Percentiles rank a stretch among this genome's conserved stretches.
Evolutionary conservation across 2,113 vertebrate species (phyloP).

Genomic region (Microtus montanus): DNA sequence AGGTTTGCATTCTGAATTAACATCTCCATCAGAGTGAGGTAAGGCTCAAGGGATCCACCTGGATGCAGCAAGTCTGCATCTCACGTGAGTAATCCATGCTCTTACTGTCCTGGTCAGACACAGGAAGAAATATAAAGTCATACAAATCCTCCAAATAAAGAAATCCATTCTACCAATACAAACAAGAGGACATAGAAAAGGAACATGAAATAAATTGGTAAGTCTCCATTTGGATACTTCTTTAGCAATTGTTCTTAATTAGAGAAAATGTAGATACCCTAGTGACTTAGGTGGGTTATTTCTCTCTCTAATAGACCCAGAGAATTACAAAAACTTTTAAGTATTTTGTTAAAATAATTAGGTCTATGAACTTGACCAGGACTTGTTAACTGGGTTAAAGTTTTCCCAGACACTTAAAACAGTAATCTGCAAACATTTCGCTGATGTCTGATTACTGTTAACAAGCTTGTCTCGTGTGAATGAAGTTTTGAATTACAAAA

Average conservation of each 20-base stretch:
- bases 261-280: neutral
- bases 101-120: accelerated
- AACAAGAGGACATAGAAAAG: neutral
- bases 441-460: neutral
- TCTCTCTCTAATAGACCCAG: neutral
- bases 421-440: neutral
- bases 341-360: neutral
- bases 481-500: neutral
- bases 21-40: neutral
- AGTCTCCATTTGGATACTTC: accelerated
- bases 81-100: neutral
- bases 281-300: neutral
- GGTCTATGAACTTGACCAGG: neutral
- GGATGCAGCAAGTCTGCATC: neutral
- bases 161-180: neutral
- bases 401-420: neutral
- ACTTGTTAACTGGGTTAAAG: neutral
- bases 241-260: neutral
- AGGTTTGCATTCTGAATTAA: neutral
- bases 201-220: neutral
- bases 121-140: no score
- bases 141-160: neutral
- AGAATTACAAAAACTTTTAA: neutral
- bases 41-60: neutral
- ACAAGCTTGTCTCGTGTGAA: neutral